Base-by-base conservation (phyloP, 37 sponge, comb jelly and placozoan species). In the Petrosia ficiformis region DNA sequence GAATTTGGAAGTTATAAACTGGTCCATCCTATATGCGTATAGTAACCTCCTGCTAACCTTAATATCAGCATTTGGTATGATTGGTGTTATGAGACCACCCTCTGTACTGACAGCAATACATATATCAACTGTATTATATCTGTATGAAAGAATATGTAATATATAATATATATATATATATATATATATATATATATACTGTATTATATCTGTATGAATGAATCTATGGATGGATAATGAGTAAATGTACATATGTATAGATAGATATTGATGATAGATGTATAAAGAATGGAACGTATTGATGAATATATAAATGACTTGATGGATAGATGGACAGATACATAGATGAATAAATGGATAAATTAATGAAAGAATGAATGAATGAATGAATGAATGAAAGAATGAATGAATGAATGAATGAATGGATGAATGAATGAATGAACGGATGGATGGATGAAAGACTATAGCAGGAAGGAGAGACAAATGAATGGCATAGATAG, bases 21-120 rank as follows among this genome's bases (percentile, higher is more conserved):
- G n/a, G n/a, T n/a, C n/a, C n/a, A n/a, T n/a, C n/a, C n/a, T n/a
- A n/a, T n/a, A n/a, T n/a, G n/a, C n/a, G n/a, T n/a, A n/a, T n/a
- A n/a, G n/a, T n/a, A n/a, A n/a, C 54, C 14, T 48, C 14, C 14
- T 6, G 10, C 76, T 40, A 26, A 93, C 94, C 80, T 98, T 98
- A 44, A 11, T 67, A n/a, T 95, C 89, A 42, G 96, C 99, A 48
- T 59, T 68, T 39, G 81, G 78, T 19, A 98, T 87, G 28, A 98
- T 95, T 42, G 99, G 99, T 41, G 99, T 98, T 69, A 98, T 92
- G n/a, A 98, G 82, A 6, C 99, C 99, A 32, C 76, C 82, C 0
- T 89, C 91, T 26, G 99, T 98, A 57, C 87, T 90, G 28, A 98
- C 99, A n/a, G 99, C 99, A 39, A 98, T 93, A 71, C 96, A 86